Evolutionary conservation across 2,113 vertebrate genomes (phyloP).

Genomic region (Bagarius yarrelli): DNA sequence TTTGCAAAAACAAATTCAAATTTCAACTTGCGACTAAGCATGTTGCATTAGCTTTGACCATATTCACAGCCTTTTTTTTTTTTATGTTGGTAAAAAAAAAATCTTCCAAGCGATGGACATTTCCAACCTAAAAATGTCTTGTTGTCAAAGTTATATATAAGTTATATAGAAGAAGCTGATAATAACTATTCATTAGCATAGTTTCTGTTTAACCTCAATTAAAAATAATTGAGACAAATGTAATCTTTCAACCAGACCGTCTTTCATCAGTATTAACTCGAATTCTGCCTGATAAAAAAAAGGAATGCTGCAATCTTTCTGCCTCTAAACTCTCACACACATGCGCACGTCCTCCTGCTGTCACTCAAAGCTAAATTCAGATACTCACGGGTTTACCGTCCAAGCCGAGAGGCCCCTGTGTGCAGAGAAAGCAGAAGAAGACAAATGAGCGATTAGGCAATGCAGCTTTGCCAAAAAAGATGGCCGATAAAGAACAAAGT

Average conservation of each 20-base stretch:
- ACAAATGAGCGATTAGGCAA: constrained; percentile 31
- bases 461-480: constrained; percentile 5
- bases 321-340: constrained; percentile 6
- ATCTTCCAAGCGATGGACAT: too few species aligned
- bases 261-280: not conserved
- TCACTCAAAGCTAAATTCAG: constrained; percentile 7
- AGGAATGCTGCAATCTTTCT: not conserved
- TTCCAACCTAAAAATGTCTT: not conserved
- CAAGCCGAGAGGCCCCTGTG: constrained; percentile 90
- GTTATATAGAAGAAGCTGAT: not conserved
- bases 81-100: not conserved
- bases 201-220: not conserved
- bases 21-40: not conserved
- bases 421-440: constrained; percentile 48
- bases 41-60: not conserved
- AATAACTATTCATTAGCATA: not conserved
- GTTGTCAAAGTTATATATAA: not conserved
- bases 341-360: not conserved
- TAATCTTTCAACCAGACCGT: not conserved
- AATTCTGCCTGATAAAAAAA: constrained; percentile 7
- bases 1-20: not conserved
- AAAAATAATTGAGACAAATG: not conserved
- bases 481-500: constrained; percentile 23
- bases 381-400: constrained; percentile 95
- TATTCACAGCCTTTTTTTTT: not conserved